Conservation (phyloP, 2,888 invertebrate species). For the Athalia circularis region DNA sequence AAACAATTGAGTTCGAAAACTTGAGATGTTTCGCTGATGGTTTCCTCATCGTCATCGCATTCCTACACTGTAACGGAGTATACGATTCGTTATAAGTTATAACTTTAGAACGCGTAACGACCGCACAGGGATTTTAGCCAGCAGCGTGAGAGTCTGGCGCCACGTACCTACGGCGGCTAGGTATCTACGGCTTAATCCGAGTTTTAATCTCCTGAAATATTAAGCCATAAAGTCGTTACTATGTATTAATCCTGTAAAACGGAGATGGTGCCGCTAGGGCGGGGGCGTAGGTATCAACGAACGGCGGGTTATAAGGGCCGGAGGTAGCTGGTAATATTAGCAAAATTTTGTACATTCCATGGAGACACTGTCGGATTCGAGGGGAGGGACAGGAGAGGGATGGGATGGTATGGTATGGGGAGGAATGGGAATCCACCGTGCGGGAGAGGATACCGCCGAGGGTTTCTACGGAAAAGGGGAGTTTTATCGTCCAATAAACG, state of each 20-base stretch:
- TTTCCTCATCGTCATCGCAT: not conserved
- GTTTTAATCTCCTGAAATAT: constrained; percentile 56
- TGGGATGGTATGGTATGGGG: constrained; percentile 29
- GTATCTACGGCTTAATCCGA: constrained; percentile 48
- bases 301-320: constrained; percentile 23
- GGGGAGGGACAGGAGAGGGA: constrained; percentile 13
- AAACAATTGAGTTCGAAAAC: constrained; percentile 26
- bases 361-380: constrained; percentile 53
- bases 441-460: not conserved
- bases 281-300: not conserved
- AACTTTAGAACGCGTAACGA: constrained; percentile 24
- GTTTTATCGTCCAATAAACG: constrained; percentile 71
- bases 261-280: constrained; percentile 34
- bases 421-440: constrained; percentile 11
- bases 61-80: not conserved
- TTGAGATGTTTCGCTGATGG: too few relatives aligned
- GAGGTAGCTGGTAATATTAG: constrained; percentile 60
- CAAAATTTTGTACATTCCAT: constrained; percentile 68
- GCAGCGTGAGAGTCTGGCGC: constrained; percentile 18
- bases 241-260: constrained; percentile 59
- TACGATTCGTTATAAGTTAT: constrained; percentile 37
- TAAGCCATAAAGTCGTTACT: constrained; percentile 58
- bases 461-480: constrained; percentile 53
- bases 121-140: constrained; percentile 13
- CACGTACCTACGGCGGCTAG: constrained; percentile 8